A percentile compares a stretch with the other conserved stretches of the same genome.
Conservation (phyloP, 2,797 vertebrate species). For the Lacerta viridis region DNA sequence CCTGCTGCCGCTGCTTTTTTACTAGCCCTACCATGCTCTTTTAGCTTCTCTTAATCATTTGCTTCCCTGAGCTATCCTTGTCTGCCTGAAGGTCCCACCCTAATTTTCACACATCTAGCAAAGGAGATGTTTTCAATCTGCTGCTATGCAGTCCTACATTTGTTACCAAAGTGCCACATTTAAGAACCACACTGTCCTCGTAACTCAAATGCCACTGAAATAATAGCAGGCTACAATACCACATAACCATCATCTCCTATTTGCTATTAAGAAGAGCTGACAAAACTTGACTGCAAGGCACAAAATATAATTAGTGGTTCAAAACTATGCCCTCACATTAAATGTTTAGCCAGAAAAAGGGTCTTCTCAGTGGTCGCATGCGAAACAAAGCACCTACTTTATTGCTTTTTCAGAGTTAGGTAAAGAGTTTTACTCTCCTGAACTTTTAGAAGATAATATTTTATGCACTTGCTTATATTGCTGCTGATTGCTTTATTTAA, state of each 20-base stretch:
- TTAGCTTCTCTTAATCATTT: background rate
- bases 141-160: constrained; percentile 1
- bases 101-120: background rate
- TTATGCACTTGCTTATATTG: too few species aligned
- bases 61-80: background rate
- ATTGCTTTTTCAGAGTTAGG: too few species aligned
- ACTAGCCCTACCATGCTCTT: background rate
- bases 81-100: background rate
- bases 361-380: too few species aligned
- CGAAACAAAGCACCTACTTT: too few species aligned
- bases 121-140: background rate
- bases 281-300: background rate
- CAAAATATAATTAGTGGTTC: background rate
- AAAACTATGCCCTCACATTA: background rate
- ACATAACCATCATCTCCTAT: background rate
- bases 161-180: constrained; percentile 5
- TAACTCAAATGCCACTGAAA: background rate
- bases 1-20: too few species aligned
- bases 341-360: too few species aligned
- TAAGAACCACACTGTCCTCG: background rate
- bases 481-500: too few species aligned
- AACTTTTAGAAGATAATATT: too few species aligned
- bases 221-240: background rate
- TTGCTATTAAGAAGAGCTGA: background rate
- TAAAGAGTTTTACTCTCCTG: too few species aligned